Base-by-base conservation (phyloP, 2,113 vertebrate species). In the Brienomyrus longianalis region DNA sequence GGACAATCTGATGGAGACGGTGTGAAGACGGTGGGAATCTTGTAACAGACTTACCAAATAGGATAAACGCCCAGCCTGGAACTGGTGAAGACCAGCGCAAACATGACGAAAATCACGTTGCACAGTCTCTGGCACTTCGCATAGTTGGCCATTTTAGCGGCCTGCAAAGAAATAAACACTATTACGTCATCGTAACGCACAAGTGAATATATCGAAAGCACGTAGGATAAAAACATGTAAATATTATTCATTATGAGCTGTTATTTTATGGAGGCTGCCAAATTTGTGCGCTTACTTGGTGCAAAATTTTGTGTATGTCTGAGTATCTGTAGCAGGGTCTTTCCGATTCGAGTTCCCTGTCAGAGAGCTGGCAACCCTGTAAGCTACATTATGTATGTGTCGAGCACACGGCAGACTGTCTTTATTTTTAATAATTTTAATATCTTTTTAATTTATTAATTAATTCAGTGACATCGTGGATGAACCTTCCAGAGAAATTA, bases 61-160 rank as follows among this genome's bases (percentile, higher is more conserved):
- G 98, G 98, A 94, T 96, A 99, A 92, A 99, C 92, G 91, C 96
- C 97, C 95, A 99, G 96, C 92, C 98, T 97, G 91, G 96, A 97
- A 94, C 96, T 97, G 94, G 98, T 97, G 95, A 99, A 99, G 93
- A 99, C 94, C 93, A 98, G 90, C 77, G 97, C 97, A 95, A 99
- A 99, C 95, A 97, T 96, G 94, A 97, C 91, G 95, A 99, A 99
- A 91, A 99, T 95, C 90, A 99, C 95, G 94, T 98, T 98, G 95
- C 98, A 99, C 91, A 99, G 93, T 95, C 97, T 98, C 95, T 99
- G 98, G 96, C 96, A 99, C 94, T 98, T 99, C 95, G 97, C 98
- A 77, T 99, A 99, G 94, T 99, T 99, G 93, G 98, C 97, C 98
- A 99, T 98, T 97, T 99, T 99, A 93, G 98, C 97, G 95, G 97